These are phyloP conservation scores for Ophraella communa DNA, from an alignment of 2,888 invertebrate genomes.

Conservation along the genomic window DNA sequence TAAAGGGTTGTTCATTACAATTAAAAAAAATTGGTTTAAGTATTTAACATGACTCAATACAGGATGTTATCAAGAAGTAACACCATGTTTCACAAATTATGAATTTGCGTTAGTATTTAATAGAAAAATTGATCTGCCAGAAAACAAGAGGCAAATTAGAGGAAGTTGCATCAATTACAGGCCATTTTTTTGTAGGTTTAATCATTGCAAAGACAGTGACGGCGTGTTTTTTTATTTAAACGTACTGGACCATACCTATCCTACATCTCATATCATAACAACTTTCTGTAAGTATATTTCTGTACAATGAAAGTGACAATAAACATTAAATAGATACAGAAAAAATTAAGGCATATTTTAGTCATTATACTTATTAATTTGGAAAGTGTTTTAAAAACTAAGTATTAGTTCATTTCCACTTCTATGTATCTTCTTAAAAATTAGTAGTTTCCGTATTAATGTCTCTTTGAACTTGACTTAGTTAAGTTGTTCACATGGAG, in stretches of 20 bases:
- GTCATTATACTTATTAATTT: no score
- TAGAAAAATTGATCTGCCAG: slow-evolving; percentile 17
- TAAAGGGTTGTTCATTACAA: no score
- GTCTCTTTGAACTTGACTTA: slow-evolving; percentile 26
- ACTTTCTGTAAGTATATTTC: no score
- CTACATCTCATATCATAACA: no score
- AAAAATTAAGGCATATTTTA: no score
- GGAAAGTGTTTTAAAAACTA: no score
- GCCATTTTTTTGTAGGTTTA: slow-evolving; percentile 2
- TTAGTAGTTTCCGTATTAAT: slow-evolving; percentile 23
- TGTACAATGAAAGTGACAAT: no score
- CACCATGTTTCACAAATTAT: slow-evolving; percentile 7
- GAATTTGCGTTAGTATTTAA: slow-evolving; percentile 19
- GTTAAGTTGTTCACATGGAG: not conserved
- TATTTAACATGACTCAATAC: slow-evolving; percentile 5
- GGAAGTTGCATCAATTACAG: slow-evolving; percentile 21
- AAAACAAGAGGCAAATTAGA: slow-evolving; percentile 13
- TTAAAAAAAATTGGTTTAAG: no score
- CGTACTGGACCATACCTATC: no score
- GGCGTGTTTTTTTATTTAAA: no score
- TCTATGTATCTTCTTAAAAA: slow-evolving; percentile 7
- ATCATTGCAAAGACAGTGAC: not conserved
- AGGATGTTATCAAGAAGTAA: slow-evolving; percentile 4
- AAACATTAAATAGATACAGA: no score
- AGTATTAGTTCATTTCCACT: not conserved